Base-by-base conservation (phyloP, 37 sponge, comb jelly and placozoan genomes). In the Dysidea cf. avara region DNA sequence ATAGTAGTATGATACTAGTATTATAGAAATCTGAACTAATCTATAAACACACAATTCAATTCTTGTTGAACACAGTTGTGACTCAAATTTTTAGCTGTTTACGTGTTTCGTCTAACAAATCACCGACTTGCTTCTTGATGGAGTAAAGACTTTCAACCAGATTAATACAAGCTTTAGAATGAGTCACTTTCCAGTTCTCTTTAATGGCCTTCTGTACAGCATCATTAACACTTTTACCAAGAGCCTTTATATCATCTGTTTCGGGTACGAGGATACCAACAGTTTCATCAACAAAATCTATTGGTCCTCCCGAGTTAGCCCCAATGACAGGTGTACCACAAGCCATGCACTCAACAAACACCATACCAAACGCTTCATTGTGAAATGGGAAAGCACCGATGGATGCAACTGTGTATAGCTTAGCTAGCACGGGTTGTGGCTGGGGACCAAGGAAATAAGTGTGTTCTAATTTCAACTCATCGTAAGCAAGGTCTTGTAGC, bases 311-410 rank as follows among this genome's bases (percentile, higher is more conserved):
- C 9, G 61, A 58, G 25, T 58, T 14, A 58, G 61, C 61, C 12
- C 24, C 61, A 14, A 58, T 58, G 61, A 58, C 61, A 58, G 61
- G 61, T 14, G 61, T 58, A n/a, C 61, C 16, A 58, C 61, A 58
- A 9, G 61, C 61, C 61, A 58, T 58, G 61, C 61, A 58, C 25
- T 58, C 61, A 21, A 58, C 16, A 9, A 58, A n/a, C 17, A 58
- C 17, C 61, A 58, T 18, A 18, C 61, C 61, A 14, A 58, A 58
- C 12, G 61, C 61, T 58, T 58, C 61, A 26, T 14, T n/a, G 9
- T 58, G 25, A 58, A 30, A 58, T 14, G 61, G 24, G 9, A 9
- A 58, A n/a, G 25, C 61, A 58, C 61, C 61, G 25, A 58, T 9
- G 25, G 11, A 9, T 26, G 61, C 11, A 9, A 58, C 25, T 18